Evolutionary conservation across 2,797 vertebrate species (phyloP), one percentile per base, ranked within the genome.

Genomic region (Paratrypauchen microcephalus): DNA sequence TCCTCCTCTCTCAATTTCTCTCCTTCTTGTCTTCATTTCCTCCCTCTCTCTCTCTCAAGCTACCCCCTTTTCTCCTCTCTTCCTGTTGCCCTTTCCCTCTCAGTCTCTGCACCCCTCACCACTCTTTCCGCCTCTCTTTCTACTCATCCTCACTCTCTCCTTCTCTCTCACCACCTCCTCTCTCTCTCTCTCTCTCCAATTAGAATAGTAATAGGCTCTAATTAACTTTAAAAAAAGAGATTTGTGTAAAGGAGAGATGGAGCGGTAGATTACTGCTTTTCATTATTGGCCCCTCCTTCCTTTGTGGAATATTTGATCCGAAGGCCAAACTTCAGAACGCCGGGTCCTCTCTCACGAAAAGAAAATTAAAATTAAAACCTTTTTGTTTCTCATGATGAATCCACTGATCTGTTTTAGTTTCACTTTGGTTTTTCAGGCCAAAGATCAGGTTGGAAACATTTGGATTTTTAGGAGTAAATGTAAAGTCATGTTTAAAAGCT

Each of bases 141-240:
- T 93, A 5, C 28, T 39, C 36, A 39, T 39, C 8, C 7, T 18
- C 50, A 11, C 50, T 50, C 47, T 6, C 47, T 32, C 28, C 28
- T 30, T 30, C 28, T 30, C 28, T 30, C 28, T 19, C 2, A 7
- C 18, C 19, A 5, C 16, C 47, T 18, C 47, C 19, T n/a, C 6
- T 23, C 52, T 12, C 21, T 6, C 93, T 94, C 90, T 55, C 88
- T 89, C 93, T 94, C 23, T 93, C 93, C 95, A 97, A 97, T 97
- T 97, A 94, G 92, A 96, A 95, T 96, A 96, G 95, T 92, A 95
- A 95, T 92, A 95, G 95, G 94, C 93, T 96, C 96, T 98, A 97
- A 98, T 98, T 97, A 98, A 94, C 92, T 93, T 59, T 94, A 92
- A 95, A 95, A 95, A 88, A 81, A 83, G 92, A 28, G 11, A 58